Evolutionary conservation across 2,888 invertebrate genomes (phyloP), one percentile per base, ranked within the genome.

Genomic region (Lasioglossum lativentre): DNA sequence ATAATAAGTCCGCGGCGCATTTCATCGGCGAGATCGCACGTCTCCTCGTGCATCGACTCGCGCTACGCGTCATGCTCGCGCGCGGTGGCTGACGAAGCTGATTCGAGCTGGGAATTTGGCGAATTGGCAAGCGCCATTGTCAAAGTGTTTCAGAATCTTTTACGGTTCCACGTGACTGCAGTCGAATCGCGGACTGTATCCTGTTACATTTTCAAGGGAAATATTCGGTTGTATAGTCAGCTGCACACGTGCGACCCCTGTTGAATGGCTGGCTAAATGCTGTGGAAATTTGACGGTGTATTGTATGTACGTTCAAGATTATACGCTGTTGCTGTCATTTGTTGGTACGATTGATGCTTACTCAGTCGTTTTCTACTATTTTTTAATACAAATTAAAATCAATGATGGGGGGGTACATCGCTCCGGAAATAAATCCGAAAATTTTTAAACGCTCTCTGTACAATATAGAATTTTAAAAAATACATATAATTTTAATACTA

Each of bases 21-120:
- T 56, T 56, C 56, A 12, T 56, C n/a, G 56, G 56, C 23, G n/a
- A 40, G 70, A 34, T 30, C 42, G 66, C 45, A 66, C n/a, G 45
- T 16, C 30, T 56, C 42, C 42, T 1, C 16, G 23, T 2, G 71
- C 42, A 14, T 4, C 38, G 70, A 19, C 63, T n/a, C n/a, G n/a
- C n/a, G n/a, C n/a, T n/a, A n/a, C n/a, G n/a, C n/a, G n/a, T n/a
- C n/a, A n/a, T n/a, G 59, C 59, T 6, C 30, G n/a, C 63, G 30
- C 63, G 30, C 16, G n/a, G n/a, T n/a, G 2, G 30, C 71, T 71
- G 78, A 71, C 78, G 70, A 78, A 78, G 42, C 56, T 14, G 38
- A n/a, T 70, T 40, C 38, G 23, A 40, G 14, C n/a, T 12, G 70
- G 23, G 40, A 70, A 70, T 70, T 70, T 70, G 19, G 38, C 66